Conservation (phyloP, 1,140 invertebrate species). For the Caenorhabditis tropicalis region DNA sequence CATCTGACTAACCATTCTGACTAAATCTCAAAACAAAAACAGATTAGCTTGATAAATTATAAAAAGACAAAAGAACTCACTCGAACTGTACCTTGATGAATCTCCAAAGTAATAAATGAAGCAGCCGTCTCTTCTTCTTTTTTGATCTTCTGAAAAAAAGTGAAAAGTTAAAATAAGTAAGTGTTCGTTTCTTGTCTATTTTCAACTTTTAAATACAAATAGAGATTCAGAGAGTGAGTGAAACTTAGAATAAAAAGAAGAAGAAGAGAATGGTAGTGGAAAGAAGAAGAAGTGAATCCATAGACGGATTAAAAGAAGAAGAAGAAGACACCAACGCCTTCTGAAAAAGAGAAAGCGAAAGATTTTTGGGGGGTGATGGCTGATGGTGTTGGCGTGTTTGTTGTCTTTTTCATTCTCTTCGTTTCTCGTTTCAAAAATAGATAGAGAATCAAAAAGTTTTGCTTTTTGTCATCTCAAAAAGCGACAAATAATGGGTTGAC, state of each 20-base stretch:
- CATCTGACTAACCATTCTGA: too few species aligned
- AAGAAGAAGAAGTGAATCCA: conserved; percentile 22
- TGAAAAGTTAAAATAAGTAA: background rate
- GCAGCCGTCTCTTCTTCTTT: background rate
- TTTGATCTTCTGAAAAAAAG: background rate
- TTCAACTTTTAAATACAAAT: background rate
- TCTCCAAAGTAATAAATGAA: background rate
- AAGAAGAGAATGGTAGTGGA: background rate
- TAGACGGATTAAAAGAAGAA: conserved; percentile 22
- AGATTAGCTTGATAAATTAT: too few species aligned
- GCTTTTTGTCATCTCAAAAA: background rate
- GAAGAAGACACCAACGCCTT: background rate
- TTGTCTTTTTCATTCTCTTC: background rate
- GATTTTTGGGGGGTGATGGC: background rate
- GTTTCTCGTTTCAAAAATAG: background rate
- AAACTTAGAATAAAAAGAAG: background rate
- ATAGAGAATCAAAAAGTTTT: conserved; percentile 16
- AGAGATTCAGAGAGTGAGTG: background rate
- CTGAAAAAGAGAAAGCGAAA: background rate
- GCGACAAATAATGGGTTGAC: background rate
- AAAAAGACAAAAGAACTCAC: too few species aligned
- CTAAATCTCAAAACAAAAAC: too few species aligned
- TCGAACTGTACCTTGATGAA: background rate
- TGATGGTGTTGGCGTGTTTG: background rate
- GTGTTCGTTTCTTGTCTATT: background rate